Evolutionary conservation across 1,140 invertebrate genomes (phyloP).

Genomic region (Aricia agestis): DNA sequence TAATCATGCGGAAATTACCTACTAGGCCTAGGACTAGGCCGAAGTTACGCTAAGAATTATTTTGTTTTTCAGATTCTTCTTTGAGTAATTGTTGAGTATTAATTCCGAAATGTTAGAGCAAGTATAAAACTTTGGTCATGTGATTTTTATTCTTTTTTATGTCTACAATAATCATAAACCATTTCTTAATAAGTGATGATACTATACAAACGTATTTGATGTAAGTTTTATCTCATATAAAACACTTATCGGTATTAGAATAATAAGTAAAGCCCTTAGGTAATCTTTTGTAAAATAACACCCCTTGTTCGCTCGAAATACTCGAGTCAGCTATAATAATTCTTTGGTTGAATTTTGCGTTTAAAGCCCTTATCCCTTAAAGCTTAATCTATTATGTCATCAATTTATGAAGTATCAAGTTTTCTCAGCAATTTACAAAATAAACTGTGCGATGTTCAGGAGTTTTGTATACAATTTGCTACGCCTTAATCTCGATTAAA

Average conservation of each 20-base stretch:
- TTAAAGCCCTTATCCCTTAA: slow-evolving; percentile 2
- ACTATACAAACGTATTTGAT: too few species aligned
- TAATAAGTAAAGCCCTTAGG: not conserved
- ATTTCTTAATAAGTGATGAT: too few species aligned
- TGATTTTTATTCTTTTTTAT: too few species aligned
- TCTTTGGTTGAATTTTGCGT: slow-evolving; percentile 10
- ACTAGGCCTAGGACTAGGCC: too few species aligned
- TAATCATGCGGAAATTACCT: too few species aligned
- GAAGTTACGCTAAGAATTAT: too few species aligned
- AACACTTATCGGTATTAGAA: not conserved
- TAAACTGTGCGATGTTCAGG: not conserved
- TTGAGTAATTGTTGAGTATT: too few species aligned
- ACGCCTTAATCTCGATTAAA: not conserved
- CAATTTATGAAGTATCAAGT: slow-evolving; percentile 10
- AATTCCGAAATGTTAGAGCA: too few species aligned
- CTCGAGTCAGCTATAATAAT: slow-evolving; percentile 7
- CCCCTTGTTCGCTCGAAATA: not conserved
- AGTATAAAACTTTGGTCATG: too few species aligned
- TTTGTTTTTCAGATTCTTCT: too few species aligned
- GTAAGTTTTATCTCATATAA: not conserved
- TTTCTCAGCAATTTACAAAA: not conserved
- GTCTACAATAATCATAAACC: too few species aligned
- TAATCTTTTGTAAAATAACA: slow-evolving; percentile 15
- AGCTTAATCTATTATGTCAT: slow-evolving; percentile 6
- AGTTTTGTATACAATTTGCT: not conserved